Evolutionary conservation across 2,797 vertebrate species (phyloP).

Genomic region (Brachyalestes nurse): DNA sequence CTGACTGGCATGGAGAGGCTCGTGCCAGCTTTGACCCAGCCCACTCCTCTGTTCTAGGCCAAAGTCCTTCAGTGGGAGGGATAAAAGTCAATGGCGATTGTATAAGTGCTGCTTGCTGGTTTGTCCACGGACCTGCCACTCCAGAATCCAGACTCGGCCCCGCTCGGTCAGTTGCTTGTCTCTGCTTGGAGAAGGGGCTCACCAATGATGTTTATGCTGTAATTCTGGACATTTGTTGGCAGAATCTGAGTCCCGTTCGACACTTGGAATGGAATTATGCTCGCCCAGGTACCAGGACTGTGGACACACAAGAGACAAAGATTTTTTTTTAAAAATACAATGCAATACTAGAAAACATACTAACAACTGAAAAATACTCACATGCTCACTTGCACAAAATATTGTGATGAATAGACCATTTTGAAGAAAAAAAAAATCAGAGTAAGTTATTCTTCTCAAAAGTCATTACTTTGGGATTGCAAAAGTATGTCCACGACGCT

Average conservation of each 20-base stretch:
- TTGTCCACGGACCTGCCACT: constrained; percentile 80
- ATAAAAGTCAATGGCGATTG: constrained; percentile 64
- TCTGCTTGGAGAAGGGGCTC: constrained; percentile 98
- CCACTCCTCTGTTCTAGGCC: constrained; percentile 74
- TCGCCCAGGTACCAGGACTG: constrained; percentile 99
- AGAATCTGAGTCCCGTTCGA: constrained; percentile 99
- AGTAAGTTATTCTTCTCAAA: not conserved
- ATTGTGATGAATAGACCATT: not conserved
- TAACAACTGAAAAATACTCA: not conserved
- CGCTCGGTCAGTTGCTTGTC: constrained; percentile 92
- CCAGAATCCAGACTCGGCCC: constrained; percentile 60
- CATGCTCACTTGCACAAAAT: constrained; percentile 1
- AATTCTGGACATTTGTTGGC: constrained; percentile 99
- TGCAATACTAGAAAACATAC: not conserved
- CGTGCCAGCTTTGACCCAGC: constrained; percentile 74
- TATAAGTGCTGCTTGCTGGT: constrained; percentile 95
- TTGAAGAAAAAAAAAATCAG: not conserved
- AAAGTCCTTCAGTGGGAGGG: constrained; percentile 69
- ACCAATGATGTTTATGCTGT: constrained; percentile 99
- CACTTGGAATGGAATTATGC: constrained; percentile 99
- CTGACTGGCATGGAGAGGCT: constrained; percentile 89
- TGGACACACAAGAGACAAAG: constrained; percentile 62
- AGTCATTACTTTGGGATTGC: not conserved
- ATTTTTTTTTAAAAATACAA: not conserved
- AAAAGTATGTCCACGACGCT: not conserved